Conservation (phyloP, 1,140 invertebrate species). For the Tetramorium simillimum region DNA sequence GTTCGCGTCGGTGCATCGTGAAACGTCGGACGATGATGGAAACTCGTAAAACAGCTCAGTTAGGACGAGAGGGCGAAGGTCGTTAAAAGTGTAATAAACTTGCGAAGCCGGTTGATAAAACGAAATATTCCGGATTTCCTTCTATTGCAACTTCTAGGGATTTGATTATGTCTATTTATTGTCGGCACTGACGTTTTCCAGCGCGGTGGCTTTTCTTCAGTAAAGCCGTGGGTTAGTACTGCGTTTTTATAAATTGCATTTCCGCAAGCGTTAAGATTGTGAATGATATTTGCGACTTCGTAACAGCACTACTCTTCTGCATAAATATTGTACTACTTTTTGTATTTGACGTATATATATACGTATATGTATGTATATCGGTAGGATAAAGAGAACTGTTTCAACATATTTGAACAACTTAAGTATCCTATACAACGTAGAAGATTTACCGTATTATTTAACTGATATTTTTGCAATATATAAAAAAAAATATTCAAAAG, state of each 20-base stretch:
- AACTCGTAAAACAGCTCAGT: constrained; percentile 65
- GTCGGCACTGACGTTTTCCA: constrained; percentile 37
- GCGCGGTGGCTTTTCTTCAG: constrained; percentile 12
- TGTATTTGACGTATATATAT: neutral
- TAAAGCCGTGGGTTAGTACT: constrained; percentile 1
- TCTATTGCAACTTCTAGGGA: constrained; percentile 21
- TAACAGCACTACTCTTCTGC: neutral
- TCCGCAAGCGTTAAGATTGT: neutral
- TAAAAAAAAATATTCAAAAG: neutral
- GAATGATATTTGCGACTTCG: constrained; percentile 8
- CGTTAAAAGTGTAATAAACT: constrained; percentile 67
- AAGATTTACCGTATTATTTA: neutral
- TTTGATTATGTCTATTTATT: constrained; percentile 52
- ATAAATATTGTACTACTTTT: neutral
- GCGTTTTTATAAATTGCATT: constrained; percentile 46
- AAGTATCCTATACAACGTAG: neutral
- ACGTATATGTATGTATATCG: neutral
- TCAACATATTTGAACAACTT: neutral
- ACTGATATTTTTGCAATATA: neutral
- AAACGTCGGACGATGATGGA: constrained; percentile 66
- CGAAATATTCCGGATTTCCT: constrained; percentile 64
- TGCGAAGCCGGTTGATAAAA: constrained; percentile 62
- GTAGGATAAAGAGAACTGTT: neutral
- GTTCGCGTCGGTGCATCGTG: constrained; percentile 65
- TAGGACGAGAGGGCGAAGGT: constrained; percentile 18